These are phyloP conservation scores for Yponomeuta sedellus DNA, from an alignment of 2,888 invertebrate species.

Conservation along the genomic window DNA sequence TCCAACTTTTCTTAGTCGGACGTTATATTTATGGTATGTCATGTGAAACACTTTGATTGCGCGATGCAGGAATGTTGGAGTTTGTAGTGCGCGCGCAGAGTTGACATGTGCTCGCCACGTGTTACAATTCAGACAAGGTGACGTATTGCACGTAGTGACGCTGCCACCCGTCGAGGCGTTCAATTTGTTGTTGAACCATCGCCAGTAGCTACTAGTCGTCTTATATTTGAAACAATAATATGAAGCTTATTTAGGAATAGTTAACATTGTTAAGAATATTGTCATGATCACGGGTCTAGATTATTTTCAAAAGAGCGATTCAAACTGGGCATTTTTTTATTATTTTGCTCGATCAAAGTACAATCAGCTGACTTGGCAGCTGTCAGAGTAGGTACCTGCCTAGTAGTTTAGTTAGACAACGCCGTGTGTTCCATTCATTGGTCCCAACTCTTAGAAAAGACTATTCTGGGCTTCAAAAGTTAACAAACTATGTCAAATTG, in stretches of 20 bases:
- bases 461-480: background rate
- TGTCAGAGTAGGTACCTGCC: background rate
- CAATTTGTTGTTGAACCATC: too few species aligned
- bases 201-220: too few species aligned
- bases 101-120: too few species aligned
- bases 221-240: background rate
- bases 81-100: too few species aligned
- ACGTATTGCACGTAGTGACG: too few species aligned
- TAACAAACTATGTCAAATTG: too few species aligned
- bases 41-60: too few species aligned
- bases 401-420: background rate
- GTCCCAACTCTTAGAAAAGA: conserved; percentile 50
- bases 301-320: background rate
- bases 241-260: conserved; percentile 28
- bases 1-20: too few species aligned
- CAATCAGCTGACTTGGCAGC: background rate
- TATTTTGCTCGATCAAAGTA: background rate
- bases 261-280: conserved; percentile 29
- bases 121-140: too few species aligned
- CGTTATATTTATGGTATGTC: too few species aligned
- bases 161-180: too few species aligned
- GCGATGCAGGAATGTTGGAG: too few species aligned
- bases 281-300: conserved; percentile 35
- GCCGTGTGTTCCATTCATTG: conserved; percentile 46
- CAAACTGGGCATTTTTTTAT: background rate